Base-by-base conservation (phyloP, 2,113 vertebrate species). In the Tychaedon coryphoeus region DNA sequence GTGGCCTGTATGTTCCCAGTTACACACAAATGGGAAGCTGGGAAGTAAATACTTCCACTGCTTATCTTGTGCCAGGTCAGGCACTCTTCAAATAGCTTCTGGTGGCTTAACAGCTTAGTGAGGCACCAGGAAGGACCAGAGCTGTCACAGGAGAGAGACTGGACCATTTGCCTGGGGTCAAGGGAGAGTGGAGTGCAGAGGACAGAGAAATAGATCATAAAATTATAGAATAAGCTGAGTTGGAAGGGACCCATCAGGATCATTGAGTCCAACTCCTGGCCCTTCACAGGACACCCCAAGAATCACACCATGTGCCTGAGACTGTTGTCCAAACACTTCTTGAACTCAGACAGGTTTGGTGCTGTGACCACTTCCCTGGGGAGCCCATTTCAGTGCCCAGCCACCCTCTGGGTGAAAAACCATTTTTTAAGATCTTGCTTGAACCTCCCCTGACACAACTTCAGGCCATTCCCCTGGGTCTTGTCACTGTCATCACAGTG, bases 221-320 rank as follows among this genome's bases (percentile, higher is more conserved):
- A 40, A 67, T 53, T 15, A 33, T 38, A 61, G 5, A 77, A 61
- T 29, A 45, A 61, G 12, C 2, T 69, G 38, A 13, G 18, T 69
- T 61, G 54, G 28, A 86, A 69, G 38, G 8, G 12, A 47, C 12
- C 5, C 25, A 28, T 24, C 38, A 77, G 28, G 8, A 86, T 61
- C 53, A 43, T 23, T 0, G 0, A 45, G 33, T 60, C 28, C 26
- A 45, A 28, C 19, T 53, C 28, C 9, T 38, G 77, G 19, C 4
- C 19, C 18, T 23, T 51, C 50, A 51, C 50, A 51, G 50, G 50
- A 51, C 50, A 51, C 26, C 50, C 26, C 50, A 51, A 51, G 26
- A 29, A 6, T 51, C 50, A 17, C 50, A 51, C 16, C 16, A 28
- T 29, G 26, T 51, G 15, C 50, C 25, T 28, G 50, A 51, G 25